Evolutionary conservation across 2,888 invertebrate genomes (phyloP).

Genomic region (Patella depressa): DNA sequence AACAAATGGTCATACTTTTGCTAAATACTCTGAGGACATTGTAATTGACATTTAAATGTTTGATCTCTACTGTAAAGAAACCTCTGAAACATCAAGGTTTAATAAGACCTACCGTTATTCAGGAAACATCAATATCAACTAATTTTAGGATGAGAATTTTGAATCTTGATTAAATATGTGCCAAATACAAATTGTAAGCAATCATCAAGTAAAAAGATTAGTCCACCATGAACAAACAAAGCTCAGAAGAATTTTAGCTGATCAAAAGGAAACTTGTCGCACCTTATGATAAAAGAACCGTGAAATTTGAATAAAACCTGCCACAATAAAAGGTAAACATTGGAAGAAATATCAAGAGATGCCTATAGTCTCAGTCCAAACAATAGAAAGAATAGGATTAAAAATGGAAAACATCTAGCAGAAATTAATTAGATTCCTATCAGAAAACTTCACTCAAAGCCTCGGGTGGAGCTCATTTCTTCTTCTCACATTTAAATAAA

Average conservation of each 20-base stretch:
- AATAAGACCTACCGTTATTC: too few relatives aligned
- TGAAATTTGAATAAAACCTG: slow-evolving; percentile 8
- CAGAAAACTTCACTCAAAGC: too few relatives aligned
- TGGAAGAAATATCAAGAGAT: slow-evolving; percentile 9
- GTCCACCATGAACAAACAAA: slow-evolving; percentile 10
- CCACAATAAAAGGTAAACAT: slow-evolving; percentile 8
- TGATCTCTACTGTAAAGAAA: too few relatives aligned
- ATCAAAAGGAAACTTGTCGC: slow-evolving; percentile 1
- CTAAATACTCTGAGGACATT: too few relatives aligned
- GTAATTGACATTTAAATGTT: too few relatives aligned
- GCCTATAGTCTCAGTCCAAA: not conserved
- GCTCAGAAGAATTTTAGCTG: not conserved
- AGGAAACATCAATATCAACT: too few relatives aligned
- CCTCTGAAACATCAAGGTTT: too few relatives aligned
- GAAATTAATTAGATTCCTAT: too few relatives aligned
- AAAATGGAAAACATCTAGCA: not conserved
- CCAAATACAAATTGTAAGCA: slow-evolving; percentile 4
- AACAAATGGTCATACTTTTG: too few relatives aligned
- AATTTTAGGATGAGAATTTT: too few relatives aligned
- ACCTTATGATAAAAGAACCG: slow-evolving; percentile 5
- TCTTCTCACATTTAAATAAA: too few relatives aligned
- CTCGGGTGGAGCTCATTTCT: too few relatives aligned
- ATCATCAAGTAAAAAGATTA: slow-evolving; percentile 2
- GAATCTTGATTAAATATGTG: not conserved
- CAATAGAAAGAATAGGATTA: not conserved